Conservation (phyloP, 2,888 invertebrate species). For the Luperina testacea region DNA sequence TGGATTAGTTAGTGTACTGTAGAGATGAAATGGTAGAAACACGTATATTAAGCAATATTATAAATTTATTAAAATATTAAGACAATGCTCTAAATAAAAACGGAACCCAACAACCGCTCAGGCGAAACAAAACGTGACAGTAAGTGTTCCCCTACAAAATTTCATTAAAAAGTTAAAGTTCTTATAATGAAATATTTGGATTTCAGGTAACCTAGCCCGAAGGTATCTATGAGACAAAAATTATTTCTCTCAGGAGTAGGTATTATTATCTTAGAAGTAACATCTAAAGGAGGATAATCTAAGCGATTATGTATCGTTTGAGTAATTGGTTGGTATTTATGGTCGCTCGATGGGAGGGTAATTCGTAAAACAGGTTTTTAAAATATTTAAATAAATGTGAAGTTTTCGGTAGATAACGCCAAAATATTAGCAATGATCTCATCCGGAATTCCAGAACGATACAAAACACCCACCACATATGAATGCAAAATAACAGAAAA, state of each 20-base stretch:
- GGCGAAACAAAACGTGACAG: too few species aligned
- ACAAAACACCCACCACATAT: neutral
- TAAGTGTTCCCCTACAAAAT: neutral
- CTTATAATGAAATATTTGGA: neutral
- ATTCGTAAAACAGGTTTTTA: slow-evolving; percentile 26
- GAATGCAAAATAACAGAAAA: neutral
- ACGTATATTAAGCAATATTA: too few species aligned
- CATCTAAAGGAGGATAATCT: neutral
- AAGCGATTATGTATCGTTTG: neutral
- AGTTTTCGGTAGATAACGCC: neutral
- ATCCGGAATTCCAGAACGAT: neutral
- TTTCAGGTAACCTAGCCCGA: too few species aligned
- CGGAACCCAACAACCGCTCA: too few species aligned
- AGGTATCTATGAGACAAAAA: neutral
- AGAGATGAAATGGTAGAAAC: too few species aligned
- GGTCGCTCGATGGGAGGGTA: neutral
- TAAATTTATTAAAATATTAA: too few species aligned
- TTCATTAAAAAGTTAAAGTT: neutral
- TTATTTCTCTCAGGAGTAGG: neutral
- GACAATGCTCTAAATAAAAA: too few species aligned
- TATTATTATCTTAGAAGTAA: neutral
- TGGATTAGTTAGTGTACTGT: too few species aligned
- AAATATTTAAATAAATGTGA: neutral
- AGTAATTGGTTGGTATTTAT: neutral
- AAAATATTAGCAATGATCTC: slow-evolving; percentile 8